Evolutionary conservation across 2,888 invertebrate genomes (phyloP), one percentile per base, ranked within the genome.

Genomic region (Chrysodeixis includens): DNA sequence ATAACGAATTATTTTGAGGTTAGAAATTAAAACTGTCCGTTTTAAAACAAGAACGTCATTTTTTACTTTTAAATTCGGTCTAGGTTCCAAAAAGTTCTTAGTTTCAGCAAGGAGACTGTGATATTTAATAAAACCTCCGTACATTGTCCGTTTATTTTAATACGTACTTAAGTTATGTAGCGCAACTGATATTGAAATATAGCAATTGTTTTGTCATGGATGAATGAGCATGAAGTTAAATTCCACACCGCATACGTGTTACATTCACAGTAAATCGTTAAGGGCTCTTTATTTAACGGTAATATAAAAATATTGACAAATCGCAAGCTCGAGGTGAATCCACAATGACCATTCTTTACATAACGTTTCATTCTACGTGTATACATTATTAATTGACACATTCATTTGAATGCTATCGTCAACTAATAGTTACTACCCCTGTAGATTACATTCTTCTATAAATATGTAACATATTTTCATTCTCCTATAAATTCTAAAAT

Each of bases 241-340:
- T 63, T 63, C 20, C 62, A 56, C 35, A 53, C 52, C 16, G 76
- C 66, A 44, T 61, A 62, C 44, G 64, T 69, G 56, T 66, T 55
- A 44, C 35, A 54, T 75, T 60, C 30, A 71, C 72, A 66, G 56
- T 66, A 71, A 56, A 76, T 76, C 62, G 54, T 46, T 35, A 30
- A 60, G 46, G 44, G 26, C 62, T 59, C 57, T 55, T 46, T 65
- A 46, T 76, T 57, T 30, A 71, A 71, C 62, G 60, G 56, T 26
- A n/a, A 56, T 71, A 59, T 57, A 44, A 46, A 75, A 76, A 73
- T 71, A 71, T 71, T 76, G 61, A 71, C 53, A 62, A 66, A 55
- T 32, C 9, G 46, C 52, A 0, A 53, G 52, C 72, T 35, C 56
- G 62, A 20, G 62, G 66, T 74, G 76, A 76, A 74, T 3, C 56